Base-by-base conservation (phyloP, 2,797 vertebrate species). In the Cirrhinus mrigala region DNA sequence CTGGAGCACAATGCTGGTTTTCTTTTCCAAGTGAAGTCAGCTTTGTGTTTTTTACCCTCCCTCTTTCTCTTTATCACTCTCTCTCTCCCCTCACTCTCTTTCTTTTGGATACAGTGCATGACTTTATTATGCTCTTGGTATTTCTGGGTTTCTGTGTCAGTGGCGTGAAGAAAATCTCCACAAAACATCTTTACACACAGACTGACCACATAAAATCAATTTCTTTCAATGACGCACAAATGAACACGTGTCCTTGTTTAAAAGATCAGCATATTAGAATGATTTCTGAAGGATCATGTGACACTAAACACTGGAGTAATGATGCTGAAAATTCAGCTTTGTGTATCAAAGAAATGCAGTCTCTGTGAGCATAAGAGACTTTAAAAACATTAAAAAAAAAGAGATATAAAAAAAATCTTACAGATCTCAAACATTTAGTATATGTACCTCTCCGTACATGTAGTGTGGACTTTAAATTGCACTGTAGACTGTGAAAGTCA, bases 91-190 rank as follows among this genome's bases (percentile, higher is more conserved):
- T 58, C 58, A 68, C 87, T 88, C 87, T 80, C 50, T 88, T 84
- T 69, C 85, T 85, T 81, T 70, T 90, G 81, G 69, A 87, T 84
- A 82, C 87, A 88, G 82, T 90, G 90, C 76, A 62, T 79, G 86
- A 90, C 91, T 89, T 89, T 79, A 93, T 92, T 90, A 88, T 91
- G 88, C 88, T 89, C 40, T 62, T 89, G 79, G 90, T 79, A 90
- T 94, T 94, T 95, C 92, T 94, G 84, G 92, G 93, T 94, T 92
- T 94, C 91, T 95, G 92, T 95, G 93, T 95, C 93, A 94, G 90
- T 90, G 88, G 88, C 40, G 86, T 81, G 87, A 91, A 93, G 91
- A 94, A 94, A 91, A 87, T 91, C 85, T 70, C 18, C 58, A 89
- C 90, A 91, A 92, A 82, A n/a, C 92, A 89, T 91, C 75, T 82